Base-by-base conservation (phyloP, 2,113 vertebrate species). In the Etheostoma cragini region DNA sequence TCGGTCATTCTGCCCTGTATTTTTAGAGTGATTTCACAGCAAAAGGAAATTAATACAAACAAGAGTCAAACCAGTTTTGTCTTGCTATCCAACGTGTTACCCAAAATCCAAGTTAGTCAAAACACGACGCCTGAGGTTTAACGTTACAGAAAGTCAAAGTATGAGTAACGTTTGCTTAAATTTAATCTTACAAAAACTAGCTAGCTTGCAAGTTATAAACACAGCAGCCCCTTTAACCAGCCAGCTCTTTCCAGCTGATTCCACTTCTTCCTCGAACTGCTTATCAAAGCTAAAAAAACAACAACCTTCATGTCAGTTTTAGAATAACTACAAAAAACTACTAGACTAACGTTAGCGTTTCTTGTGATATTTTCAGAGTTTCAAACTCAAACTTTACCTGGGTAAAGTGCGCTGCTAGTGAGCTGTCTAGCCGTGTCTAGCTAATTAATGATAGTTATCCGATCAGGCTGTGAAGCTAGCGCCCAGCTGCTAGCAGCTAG, bases 181-280 rank as follows among this genome's bases (percentile, higher is more conserved):
- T 38, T 38, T 19, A 21, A 49, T 12, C 11, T 22, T 42, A n/a
- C 50, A 53, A n/a, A n/a, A 53, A n/a, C 7, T 4, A 11, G 19
- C 7, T 4, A 11, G 19, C 24, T 38, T 4, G 6, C 24, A 42
- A 42, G 38, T 42, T 42, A 67, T 61, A 26, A 78, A 76, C 58
- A 61, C 0, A 38, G 21, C 52, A 62, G 54, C 63, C 42, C 22
- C 45, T 4, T 47, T n/a, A 52, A 83, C 19, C 76, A 84, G 70
- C 50, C 80, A 86, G 63, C 67, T 72, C 58, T 53, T 90, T 91
- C 92, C 92, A 92, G 92, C 90, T 91, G 92, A 90, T 91, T 93
- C 93, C 89, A 88, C 81, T 80, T 83, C 82, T 68, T 69, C 76
- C 80, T 74, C 77, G 79, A 86, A 56, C 76, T 69, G 82, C 72